A percentile compares a stretch with the other conserved stretches of the same genome.
Conservation (phyloP, 2,797 vertebrate genomes). For the Chiroxiphia lanceolata region DNA sequence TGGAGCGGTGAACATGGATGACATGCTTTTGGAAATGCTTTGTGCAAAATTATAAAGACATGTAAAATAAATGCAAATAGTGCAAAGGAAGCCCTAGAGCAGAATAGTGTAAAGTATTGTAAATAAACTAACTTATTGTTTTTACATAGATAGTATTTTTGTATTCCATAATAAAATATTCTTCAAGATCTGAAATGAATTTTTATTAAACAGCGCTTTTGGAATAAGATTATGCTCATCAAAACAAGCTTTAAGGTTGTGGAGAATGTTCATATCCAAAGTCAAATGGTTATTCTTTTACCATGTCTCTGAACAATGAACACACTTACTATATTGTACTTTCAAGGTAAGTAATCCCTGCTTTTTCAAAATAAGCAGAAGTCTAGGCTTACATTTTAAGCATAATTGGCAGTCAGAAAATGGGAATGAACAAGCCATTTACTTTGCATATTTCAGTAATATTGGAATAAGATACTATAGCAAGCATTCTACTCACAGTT, state of each 20-base stretch:
- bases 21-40: slow-evolving; percentile 97
- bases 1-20: slow-evolving; percentile 93
- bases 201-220: slow-evolving; percentile 23
- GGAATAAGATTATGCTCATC: neutral
- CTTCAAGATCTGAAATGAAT: slow-evolving; percentile 42
- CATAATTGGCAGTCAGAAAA: neutral
- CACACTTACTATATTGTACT: neutral
- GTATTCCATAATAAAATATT: slow-evolving; percentile 79
- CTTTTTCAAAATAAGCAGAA: neutral
- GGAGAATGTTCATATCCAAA: neutral
- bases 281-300: neutral
- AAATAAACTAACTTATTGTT: slow-evolving; percentile 88
- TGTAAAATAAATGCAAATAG: neutral
- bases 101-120: slow-evolving; percentile 66
- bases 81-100: slow-evolving; percentile 14
- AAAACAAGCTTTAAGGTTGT: neutral
- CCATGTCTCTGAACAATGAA: neutral
- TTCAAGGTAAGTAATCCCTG: neutral
- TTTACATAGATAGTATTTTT: slow-evolving; percentile 94
- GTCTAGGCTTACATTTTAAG: neutral
- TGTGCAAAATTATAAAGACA: slow-evolving; percentile 82
- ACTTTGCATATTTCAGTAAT: neutral
- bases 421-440: neutral
- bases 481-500: neutral
- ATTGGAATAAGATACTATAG: neutral